phyloP scores from a whole-genome alignment of 2,113 vertebrate genomes.

The Ciconia boyciana region DNA sequence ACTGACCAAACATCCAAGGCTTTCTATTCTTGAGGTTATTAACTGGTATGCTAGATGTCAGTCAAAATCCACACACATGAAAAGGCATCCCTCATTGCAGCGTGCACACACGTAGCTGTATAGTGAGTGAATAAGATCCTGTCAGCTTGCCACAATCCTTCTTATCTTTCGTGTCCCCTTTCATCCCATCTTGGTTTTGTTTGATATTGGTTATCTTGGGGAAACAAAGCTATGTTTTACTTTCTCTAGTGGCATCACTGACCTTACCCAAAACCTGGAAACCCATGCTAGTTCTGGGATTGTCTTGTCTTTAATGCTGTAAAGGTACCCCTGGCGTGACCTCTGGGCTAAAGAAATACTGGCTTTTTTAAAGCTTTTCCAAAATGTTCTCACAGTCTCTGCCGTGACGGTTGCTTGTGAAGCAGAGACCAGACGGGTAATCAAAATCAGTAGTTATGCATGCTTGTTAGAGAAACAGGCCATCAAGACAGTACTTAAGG shows the following conservation, averaged over 20 bases:
- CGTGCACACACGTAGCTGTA: not conserved
- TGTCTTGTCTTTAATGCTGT: not conserved
- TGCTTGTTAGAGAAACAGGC: conserved; percentile 31
- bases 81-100: not conserved
- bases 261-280: not conserved
- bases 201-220: not conserved
- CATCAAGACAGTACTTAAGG: conserved; percentile 20
- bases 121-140: not conserved
- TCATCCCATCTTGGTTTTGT: not conserved
- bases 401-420: not conserved
- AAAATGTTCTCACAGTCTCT: not conserved
- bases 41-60: not conserved
- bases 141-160: not conserved
- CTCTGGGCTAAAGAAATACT: not conserved
- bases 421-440: not conserved
- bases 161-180: not conserved
- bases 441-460: conserved; percentile 18
- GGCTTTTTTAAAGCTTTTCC: not conserved
- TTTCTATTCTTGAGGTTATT: not conserved
- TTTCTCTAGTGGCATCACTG: not conserved
- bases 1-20: not conserved
- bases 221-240: not conserved
- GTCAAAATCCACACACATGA: not conserved
- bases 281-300: not conserved
- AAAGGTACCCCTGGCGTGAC: not conserved